Conservation (phyloP, 2,888 invertebrate genomes). For the Gari tellinella region DNA sequence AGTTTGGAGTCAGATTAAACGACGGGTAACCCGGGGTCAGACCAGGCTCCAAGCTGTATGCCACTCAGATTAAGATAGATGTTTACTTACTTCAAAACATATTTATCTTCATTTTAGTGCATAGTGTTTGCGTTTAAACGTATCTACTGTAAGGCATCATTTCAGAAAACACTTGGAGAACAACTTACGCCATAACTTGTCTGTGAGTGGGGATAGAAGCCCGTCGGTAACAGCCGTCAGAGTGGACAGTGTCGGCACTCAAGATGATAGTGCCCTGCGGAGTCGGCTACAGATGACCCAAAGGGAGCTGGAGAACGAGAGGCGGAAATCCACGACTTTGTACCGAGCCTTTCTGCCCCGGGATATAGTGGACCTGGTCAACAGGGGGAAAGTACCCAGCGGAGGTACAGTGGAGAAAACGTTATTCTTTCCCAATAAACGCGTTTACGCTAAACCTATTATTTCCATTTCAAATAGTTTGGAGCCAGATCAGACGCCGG, state of each 20-base stretch:
- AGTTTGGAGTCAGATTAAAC: too few relatives aligned
- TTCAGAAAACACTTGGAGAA: conserved; percentile 37
- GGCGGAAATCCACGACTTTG: conserved; percentile 53
- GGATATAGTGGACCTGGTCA: conserved; percentile 58
- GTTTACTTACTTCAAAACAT: too few relatives aligned
- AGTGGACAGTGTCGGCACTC: conserved; percentile 3
- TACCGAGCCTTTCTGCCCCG: conserved; percentile 67
- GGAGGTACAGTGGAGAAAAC: conserved; percentile 67
- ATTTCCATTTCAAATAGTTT: too few relatives aligned
- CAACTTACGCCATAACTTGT: conserved; percentile 26
- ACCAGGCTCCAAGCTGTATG: too few relatives aligned
- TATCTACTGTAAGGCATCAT: too few relatives aligned
- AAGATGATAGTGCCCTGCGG: conserved; percentile 1
- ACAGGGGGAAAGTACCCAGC: conserved; percentile 56
- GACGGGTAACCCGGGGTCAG: too few relatives aligned
- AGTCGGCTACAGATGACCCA: conserved; percentile 33
- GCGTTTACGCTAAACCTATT: too few relatives aligned
- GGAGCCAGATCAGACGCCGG: too few relatives aligned
- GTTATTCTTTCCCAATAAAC: too few relatives aligned
- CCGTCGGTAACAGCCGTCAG: background rate
- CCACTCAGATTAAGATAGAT: too few relatives aligned
- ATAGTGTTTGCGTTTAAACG: too few relatives aligned
- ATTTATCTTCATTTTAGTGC: too few relatives aligned
- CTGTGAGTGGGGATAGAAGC: background rate
- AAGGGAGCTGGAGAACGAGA: conserved; percentile 64